Conservation (phyloP, 2,888 invertebrate genomes). For the Meteorus cinctellus region DNA sequence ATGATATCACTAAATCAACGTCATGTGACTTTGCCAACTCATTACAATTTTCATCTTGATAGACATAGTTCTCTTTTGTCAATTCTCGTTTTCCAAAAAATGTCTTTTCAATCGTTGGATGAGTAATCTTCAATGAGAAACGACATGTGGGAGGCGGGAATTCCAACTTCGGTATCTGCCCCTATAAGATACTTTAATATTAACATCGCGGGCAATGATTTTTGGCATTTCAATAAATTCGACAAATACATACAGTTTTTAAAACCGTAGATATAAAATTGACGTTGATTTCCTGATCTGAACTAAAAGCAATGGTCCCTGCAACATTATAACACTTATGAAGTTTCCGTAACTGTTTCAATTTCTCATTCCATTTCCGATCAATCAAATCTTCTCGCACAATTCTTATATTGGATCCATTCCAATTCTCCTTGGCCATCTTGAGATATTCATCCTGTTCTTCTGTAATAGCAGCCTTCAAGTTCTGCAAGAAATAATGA, state of each 20-base stretch:
- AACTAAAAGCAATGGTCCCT: slow-evolving; percentile 56
- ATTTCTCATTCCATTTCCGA: slow-evolving; percentile 56
- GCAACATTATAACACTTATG: slow-evolving; percentile 59
- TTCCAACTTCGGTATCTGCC: slow-evolving; percentile 48
- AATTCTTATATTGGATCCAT: slow-evolving; percentile 44
- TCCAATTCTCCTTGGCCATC: slow-evolving; percentile 57
- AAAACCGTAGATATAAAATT: slow-evolving; percentile 52
- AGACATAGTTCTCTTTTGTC: slow-evolving; percentile 56
- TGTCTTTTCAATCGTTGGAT: slow-evolving; percentile 35
- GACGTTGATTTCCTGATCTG: slow-evolving; percentile 53
- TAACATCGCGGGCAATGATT: neutral
- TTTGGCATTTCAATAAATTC: neutral
- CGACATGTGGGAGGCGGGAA: slow-evolving; percentile 50
- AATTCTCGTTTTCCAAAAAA: slow-evolving; percentile 23
- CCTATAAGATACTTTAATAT: slow-evolving; percentile 48
- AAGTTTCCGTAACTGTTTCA: slow-evolving; percentile 49
- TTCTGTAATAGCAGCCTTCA: slow-evolving; percentile 50
- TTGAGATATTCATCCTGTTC: slow-evolving; percentile 61
- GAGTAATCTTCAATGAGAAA: slow-evolving; percentile 22
- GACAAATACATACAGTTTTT: slow-evolving; percentile 50
- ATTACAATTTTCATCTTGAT: slow-evolving; percentile 60
- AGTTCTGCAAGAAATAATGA: slow-evolving; percentile 31
- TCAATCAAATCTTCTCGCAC: slow-evolving; percentile 54
- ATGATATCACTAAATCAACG: slow-evolving; percentile 65
- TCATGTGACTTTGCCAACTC: slow-evolving; percentile 55